These are phyloP conservation scores for Drosophila fungiperda DNA, from an alignment of 2,888 invertebrate species.

Conservation along the genomic window DNA sequence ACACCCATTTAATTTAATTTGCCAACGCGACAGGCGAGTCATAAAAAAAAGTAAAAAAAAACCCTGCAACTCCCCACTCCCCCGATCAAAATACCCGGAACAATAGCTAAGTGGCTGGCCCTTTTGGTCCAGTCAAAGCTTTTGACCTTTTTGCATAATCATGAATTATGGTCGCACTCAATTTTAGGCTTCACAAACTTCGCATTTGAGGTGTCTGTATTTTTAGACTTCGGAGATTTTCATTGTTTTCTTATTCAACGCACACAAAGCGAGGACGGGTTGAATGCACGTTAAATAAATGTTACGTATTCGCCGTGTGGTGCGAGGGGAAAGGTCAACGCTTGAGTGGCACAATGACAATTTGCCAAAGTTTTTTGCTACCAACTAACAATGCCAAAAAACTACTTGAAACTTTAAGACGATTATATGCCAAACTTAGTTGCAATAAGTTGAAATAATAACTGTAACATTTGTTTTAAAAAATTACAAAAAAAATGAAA, in stretches of 20 bases:
- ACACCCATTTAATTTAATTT: constrained; percentile 78
- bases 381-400: constrained; percentile 1
- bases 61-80: constrained; percentile 5
- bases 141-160: constrained; percentile 79
- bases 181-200: constrained; percentile 40
- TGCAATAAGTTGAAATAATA: not conserved
- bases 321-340: constrained; percentile 34
- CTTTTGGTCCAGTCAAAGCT: constrained; percentile 52
- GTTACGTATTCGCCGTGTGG: constrained; percentile 55
- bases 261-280: constrained; percentile 22
- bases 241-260: constrained; percentile 37
- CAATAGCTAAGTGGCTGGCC: constrained; percentile 26
- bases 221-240: constrained; percentile 17
- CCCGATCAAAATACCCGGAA: not conserved
- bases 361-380: not conserved
- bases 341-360: constrained; percentile 14
- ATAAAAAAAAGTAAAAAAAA: constrained; percentile 51
- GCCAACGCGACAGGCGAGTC: constrained; percentile 51
- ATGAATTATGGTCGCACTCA: constrained; percentile 74
- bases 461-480: not conserved
- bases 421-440: not conserved
- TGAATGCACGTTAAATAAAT: constrained; percentile 47
- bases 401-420: not conserved
- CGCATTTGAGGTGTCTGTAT: constrained; percentile 32
- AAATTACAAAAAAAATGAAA: not conserved